Conservation (phyloP, 2,888 invertebrate genomes). For the Cantharis flavilabris region DNA sequence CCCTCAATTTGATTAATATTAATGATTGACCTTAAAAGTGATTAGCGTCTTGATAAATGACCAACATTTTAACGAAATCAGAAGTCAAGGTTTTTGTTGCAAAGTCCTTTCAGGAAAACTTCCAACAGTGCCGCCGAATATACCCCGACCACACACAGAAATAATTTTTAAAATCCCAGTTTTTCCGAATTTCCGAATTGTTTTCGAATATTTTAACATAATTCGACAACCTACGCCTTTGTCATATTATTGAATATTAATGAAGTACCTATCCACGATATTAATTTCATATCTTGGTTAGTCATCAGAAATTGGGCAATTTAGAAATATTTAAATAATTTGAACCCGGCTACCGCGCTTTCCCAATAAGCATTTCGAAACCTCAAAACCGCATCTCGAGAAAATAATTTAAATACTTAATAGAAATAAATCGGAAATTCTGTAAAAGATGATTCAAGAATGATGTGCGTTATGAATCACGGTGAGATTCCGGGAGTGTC, state of each 20-base stretch:
- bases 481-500: constrained; percentile 27
- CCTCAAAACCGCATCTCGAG: not conserved
- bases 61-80: not conserved
- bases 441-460: constrained; percentile 18
- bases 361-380: not conserved
- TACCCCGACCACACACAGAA: not conserved
- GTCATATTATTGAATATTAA: not conserved
- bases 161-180: not conserved
- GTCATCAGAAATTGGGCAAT: not conserved
- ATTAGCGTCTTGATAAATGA: not conserved
- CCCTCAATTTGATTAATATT: not conserved
- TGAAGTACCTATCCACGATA: not conserved
- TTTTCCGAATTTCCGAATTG: not conserved
- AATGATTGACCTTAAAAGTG: not conserved
- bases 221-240: not conserved
- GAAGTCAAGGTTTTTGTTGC: not conserved
- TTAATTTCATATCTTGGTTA: not conserved
- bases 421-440: constrained; percentile 18
- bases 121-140: not conserved
- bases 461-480: constrained; percentile 19
- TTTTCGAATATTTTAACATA: not conserved
- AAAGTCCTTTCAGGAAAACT: not conserved
- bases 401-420: not conserved
- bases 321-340: not conserved
- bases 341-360: not conserved